Evolutionary conservation across 2,113 vertebrate genomes (phyloP).

Genomic region (Tringa solitaria): DNA sequence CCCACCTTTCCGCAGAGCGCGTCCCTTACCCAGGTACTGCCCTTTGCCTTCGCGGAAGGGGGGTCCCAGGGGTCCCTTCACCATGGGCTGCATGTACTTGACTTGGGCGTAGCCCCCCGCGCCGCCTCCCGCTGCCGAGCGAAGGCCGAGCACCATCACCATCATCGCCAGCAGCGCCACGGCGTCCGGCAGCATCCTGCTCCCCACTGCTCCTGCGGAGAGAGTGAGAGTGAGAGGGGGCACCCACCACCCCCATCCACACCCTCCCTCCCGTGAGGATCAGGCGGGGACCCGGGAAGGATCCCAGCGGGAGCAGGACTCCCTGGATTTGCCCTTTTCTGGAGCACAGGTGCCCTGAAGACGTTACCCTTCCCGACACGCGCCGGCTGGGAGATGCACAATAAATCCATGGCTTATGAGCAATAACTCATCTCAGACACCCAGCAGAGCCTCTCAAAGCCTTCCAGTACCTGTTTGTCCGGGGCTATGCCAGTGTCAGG

Average conservation of each 20-base stretch:
- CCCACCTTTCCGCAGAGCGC: fast-evolving
- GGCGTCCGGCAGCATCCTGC: constrained; percentile 52
- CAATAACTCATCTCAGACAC: fast-evolving
- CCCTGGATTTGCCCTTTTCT: background rate
- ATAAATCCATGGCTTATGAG: fast-evolving
- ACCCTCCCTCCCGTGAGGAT: fast-evolving
- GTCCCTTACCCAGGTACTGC: constrained; percentile 91
- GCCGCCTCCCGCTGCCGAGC: constrained; percentile 73
- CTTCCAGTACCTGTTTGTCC: background rate
- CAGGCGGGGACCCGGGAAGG: background rate
- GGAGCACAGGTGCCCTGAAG: background rate
- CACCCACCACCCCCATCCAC: fast-evolving
- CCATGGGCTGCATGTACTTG: constrained; percentile 97
- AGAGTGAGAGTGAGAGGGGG: background rate
- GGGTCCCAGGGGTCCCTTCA: constrained; percentile 95
- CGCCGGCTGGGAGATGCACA: fast-evolving
- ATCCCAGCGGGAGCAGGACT: fast-evolving
- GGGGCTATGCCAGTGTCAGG: background rate
- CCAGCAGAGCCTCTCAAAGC: background rate
- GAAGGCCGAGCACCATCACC: constrained; percentile 18
- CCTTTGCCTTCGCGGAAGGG: constrained; percentile 98
- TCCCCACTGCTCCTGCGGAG: background rate
- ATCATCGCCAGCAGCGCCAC: constrained; percentile 69
- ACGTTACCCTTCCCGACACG: fast-evolving
- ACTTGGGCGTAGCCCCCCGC: constrained; percentile 85